Evolutionary conservation across 2,797 vertebrate species (phyloP).

Genomic region (Pseudomugil tenellus): DNA sequence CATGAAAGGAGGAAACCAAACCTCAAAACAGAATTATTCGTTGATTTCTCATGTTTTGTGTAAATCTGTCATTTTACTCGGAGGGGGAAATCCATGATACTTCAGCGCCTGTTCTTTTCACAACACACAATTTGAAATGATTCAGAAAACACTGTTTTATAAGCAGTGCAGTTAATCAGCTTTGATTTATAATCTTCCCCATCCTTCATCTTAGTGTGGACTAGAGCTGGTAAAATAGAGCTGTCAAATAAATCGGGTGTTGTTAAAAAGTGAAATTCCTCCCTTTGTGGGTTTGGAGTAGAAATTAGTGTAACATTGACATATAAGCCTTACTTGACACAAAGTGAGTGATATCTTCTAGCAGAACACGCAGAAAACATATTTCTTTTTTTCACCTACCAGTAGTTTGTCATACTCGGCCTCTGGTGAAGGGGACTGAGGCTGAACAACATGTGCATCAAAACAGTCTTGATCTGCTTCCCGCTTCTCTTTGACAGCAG

Average conservation of each 20-base stretch:
- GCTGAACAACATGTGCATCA: slow-evolving; percentile 45
- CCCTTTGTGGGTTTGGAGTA: neutral
- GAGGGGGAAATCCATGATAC: neutral
- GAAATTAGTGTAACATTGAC: neutral
- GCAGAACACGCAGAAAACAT: neutral
- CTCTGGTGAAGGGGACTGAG: slow-evolving; percentile 81
- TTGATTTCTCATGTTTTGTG: neutral
- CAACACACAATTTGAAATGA: neutral
- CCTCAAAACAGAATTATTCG: neutral
- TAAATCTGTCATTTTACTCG: neutral
- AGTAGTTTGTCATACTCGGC: slow-evolving; percentile 86
- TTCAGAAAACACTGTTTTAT: neutral
- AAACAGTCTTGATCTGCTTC: slow-evolving; percentile 28
- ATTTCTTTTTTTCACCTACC: slow-evolving; percentile 65
- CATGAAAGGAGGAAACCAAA: neutral
- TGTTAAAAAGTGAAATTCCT: neutral
- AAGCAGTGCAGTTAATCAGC: neutral
- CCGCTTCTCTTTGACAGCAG: slow-evolving; percentile 13
- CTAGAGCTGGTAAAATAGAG: neutral
- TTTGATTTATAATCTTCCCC: too few relatives aligned
- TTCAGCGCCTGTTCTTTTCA: neutral
- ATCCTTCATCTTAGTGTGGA: neutral
- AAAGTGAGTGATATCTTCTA: neutral
- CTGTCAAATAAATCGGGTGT: neutral
- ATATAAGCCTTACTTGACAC: neutral